These are phyloP conservation scores for Cheilinus undulatus DNA, from an alignment of 2,113 vertebrate genomes.

Conservation along the genomic window DNA sequence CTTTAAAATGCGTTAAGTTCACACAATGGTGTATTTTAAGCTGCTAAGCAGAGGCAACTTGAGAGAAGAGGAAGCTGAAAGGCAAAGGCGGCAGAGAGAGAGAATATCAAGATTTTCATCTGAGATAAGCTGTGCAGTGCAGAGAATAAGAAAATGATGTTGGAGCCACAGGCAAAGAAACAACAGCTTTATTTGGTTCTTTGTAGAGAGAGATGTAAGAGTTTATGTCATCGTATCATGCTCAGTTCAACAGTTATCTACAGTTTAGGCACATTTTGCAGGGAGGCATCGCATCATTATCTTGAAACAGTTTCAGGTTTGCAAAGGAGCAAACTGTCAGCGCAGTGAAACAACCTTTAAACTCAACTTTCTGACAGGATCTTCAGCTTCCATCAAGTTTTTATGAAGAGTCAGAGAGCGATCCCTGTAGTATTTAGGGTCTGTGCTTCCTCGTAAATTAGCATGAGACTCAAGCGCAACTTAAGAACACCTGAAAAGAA, in stretches of 20 bases:
- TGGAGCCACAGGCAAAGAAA: constrained; percentile 41
- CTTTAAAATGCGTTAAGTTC: constrained; percentile 38
- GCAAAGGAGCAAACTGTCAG: not conserved
- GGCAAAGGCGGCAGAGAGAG: constrained; percentile 24
- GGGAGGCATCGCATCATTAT: not conserved
- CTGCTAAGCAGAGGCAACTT: constrained; percentile 35
- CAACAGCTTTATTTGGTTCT: constrained; percentile 42
- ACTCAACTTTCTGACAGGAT: not conserved
- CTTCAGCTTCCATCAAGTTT: not conserved
- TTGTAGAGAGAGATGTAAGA: constrained; percentile 6
- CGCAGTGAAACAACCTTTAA: not conserved
- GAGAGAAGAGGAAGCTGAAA: constrained; percentile 17
- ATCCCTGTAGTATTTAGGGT: not conserved
- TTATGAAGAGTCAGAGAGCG: not conserved
- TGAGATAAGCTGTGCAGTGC: constrained; percentile 51
- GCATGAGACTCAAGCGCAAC: not conserved
- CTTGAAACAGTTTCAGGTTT: not conserved
- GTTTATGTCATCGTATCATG: not conserved
- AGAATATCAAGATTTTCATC: constrained; percentile 65
- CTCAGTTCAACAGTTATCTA: constrained; percentile 1
- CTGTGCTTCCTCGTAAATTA: not conserved
- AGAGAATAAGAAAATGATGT: constrained; percentile 34
- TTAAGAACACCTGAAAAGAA: not conserved
- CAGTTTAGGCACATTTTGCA: not conserved
- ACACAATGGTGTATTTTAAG: constrained; percentile 61